Evolutionary conservation across 2,113 vertebrate genomes (phyloP).

Genomic region (Nymphicus hollandicus): DNA sequence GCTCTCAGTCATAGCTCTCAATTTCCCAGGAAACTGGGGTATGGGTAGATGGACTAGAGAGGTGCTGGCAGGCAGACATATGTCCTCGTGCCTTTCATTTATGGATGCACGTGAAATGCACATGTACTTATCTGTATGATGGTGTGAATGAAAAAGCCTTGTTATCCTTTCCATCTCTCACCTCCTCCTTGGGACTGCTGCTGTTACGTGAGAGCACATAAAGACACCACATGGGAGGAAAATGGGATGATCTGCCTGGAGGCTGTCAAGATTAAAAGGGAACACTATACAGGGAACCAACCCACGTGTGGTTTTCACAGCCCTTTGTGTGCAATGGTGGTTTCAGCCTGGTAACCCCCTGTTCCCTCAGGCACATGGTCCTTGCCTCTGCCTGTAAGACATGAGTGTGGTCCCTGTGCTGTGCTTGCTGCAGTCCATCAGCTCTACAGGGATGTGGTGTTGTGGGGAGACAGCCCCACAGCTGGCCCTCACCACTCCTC

Average conservation of each 20-base stretch:
- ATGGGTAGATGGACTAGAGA: not conserved
- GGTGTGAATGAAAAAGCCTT: not conserved
- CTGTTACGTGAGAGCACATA: rapidly evolving
- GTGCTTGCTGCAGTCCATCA: not conserved
- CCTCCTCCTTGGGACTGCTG: not conserved
- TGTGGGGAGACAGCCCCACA: not conserved
- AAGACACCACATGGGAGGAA: not conserved
- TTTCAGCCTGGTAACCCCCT: not conserved
- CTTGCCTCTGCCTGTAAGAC: rapidly evolving
- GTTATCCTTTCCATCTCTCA: not conserved
- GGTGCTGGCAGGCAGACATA: rapidly evolving
- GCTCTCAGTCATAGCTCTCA: not conserved
- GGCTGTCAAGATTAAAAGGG: not conserved
- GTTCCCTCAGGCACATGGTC: rapidly evolving
- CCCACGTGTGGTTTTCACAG: not conserved
- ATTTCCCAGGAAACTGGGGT: not conserved
- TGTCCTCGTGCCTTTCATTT: not conserved
- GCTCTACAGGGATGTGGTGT: not conserved
- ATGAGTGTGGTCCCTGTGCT: not conserved
- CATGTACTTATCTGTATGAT: not conserved
- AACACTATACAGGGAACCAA: not conserved
- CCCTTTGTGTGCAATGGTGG: not conserved
- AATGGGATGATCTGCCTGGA: not conserved
- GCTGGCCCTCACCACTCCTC: rapidly evolving
- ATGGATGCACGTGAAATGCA: not conserved